phyloP scores from a whole-genome alignment of 2,113 vertebrate species.

The Vanacampus margaritifer region DNA sequence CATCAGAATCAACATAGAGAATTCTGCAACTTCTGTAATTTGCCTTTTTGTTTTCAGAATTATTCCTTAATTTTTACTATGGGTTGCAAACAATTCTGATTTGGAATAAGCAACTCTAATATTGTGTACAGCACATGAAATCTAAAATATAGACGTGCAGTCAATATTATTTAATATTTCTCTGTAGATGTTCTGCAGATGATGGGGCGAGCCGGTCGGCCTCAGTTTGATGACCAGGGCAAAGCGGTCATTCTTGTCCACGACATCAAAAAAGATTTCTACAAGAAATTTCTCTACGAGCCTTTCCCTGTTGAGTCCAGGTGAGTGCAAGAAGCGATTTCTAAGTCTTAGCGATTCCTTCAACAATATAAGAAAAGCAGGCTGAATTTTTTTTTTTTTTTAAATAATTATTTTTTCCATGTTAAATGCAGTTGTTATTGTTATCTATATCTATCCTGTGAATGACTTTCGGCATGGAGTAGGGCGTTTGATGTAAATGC shows the following conservation, averaged over 20 bases:
- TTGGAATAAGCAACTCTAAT: neutral
- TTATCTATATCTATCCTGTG: neutral
- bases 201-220: slow-evolving; percentile 96
- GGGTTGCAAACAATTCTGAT: neutral
- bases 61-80: too few relatives aligned
- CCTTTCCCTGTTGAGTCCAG: slow-evolving; percentile 98
- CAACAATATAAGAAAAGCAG: neutral
- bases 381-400: neutral
- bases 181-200: slow-evolving; percentile 95
- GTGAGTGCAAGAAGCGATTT: slow-evolving; percentile 52
- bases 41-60: too few relatives aligned
- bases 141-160: neutral
- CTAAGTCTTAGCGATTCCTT: neutral
- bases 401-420: neutral
- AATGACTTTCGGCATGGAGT: neutral
- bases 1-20: too few relatives aligned
- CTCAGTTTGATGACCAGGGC: slow-evolving; percentile 97
- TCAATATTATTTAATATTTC: slow-evolving; percentile 10
- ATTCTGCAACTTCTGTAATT: too few relatives aligned
- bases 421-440: neutral
- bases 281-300: slow-evolving; percentile 98
- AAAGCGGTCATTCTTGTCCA: slow-evolving; percentile 98
- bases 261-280: slow-evolving; percentile 98
- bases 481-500: neutral
- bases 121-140: neutral